Evolutionary conservation across 2,888 invertebrate genomes (phyloP).

Genomic region (Acleris cristana): DNA sequence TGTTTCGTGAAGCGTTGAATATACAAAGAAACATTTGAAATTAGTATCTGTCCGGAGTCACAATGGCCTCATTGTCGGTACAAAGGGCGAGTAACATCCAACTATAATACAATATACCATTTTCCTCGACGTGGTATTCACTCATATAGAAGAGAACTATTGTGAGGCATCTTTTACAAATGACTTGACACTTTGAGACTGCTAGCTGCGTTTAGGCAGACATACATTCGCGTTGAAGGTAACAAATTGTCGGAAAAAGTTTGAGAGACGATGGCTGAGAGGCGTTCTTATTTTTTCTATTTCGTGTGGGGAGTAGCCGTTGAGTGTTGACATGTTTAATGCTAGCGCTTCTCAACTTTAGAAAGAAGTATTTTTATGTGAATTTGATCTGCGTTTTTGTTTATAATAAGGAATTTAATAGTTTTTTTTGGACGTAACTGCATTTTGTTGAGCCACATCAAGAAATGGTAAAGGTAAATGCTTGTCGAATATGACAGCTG

Average conservation of each 20-base stretch:
- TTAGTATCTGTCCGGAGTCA: slow-evolving; percentile 70
- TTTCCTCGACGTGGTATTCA: slow-evolving; percentile 55
- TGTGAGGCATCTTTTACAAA: slow-evolving; percentile 60
- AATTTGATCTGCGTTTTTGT: too few species aligned
- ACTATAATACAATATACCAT: slow-evolving; percentile 64
- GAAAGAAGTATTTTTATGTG: too few species aligned
- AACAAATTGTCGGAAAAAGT: slow-evolving; percentile 9
- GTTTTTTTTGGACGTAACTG: too few species aligned
- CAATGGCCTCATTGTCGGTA: slow-evolving; percentile 64
- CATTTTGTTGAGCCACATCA: too few species aligned
- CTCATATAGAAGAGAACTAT: slow-evolving; percentile 54
- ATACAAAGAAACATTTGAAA: slow-evolving; percentile 62
- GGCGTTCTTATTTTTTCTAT: too few species aligned
- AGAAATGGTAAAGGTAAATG: too few species aligned
- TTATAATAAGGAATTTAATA: too few species aligned
- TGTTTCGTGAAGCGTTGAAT: slow-evolving; percentile 52
- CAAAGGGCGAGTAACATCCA: slow-evolving; percentile 59
- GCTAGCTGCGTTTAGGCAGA: slow-evolving; percentile 36
- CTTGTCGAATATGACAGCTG: too few species aligned
- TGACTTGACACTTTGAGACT: slow-evolving; percentile 49
- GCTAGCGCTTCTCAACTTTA: too few species aligned
- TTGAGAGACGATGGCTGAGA: slow-evolving; percentile 4
- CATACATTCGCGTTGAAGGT: slow-evolving; percentile 25
- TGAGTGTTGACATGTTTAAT: too few species aligned
- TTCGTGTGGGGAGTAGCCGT: too few species aligned